A percentile compares a stretch with the other conserved stretches of the same genome.
phyloP scores from a whole-genome alignment of 2,113 vertebrate species.

The Microtus pennsylvanicus region DNA sequence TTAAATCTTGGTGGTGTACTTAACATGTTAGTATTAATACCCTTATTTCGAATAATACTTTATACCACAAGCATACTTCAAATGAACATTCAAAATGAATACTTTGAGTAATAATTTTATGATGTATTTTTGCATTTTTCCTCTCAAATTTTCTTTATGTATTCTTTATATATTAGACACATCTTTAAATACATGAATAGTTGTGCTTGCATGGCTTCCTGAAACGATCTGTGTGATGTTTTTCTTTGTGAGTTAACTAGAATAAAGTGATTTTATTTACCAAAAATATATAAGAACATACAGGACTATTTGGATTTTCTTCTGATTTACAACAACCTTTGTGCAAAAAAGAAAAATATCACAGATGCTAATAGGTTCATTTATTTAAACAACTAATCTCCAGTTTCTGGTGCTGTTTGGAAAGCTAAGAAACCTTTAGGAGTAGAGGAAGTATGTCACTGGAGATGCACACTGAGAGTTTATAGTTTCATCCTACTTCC shows the following conservation, averaged over 20 bases:
- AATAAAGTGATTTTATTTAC: not conserved
- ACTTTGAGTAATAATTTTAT: not conserved
- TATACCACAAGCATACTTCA: not conserved
- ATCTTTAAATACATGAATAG: not conserved
- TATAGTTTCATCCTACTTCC: not conserved
- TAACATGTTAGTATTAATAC: not conserved
- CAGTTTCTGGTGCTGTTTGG: no score
- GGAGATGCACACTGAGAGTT: not conserved
- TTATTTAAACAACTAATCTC: not conserved
- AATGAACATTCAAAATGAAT: not conserved
- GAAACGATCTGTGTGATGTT: not conserved
- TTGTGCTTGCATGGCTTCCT: not conserved
- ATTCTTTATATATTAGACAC: not conserved
- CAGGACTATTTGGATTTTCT: not conserved
- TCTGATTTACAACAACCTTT: not conserved
- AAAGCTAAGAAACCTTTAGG: not conserved
- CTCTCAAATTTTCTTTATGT: not conserved
- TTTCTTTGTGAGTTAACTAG: not conserved
- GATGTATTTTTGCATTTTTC: not conserved
- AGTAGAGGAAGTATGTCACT: not conserved
- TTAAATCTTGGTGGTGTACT: not conserved
- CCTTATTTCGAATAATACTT: not conserved
- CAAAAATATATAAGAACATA: not conserved
- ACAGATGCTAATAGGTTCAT: not conserved
- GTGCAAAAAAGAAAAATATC: conserved; percentile 12